These are phyloP conservation scores for Steinernema carpocapsae DNA, from an alignment of 2,888 invertebrate genomes.

Conservation along the genomic window DNA sequence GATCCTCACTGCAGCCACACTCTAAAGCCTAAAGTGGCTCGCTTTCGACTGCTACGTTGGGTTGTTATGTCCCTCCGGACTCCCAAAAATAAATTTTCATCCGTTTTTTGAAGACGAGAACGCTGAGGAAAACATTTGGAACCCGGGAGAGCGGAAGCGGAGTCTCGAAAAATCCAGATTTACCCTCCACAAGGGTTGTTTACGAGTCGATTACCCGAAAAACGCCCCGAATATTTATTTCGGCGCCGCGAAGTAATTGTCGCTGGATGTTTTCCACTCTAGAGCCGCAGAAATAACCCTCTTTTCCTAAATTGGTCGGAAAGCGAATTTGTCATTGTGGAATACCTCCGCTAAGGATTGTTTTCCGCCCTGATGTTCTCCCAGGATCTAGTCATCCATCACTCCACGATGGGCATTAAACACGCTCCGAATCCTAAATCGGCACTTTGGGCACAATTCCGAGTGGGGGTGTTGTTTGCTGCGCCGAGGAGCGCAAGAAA, in stretches of 20 bases:
- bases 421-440: too few species aligned
- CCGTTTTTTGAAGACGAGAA: background rate
- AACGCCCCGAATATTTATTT: background rate
- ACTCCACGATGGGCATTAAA: too few species aligned
- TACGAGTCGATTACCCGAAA: conserved; percentile 13
- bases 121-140: background rate
- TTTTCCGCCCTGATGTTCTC: too few species aligned
- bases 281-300: background rate
- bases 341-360: too few species aligned
- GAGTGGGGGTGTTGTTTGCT: too few species aligned
- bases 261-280: background rate
- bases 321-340: too few species aligned
- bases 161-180: background rate
- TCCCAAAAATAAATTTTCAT: conserved; percentile 3
- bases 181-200: background rate
- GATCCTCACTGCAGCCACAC: background rate
- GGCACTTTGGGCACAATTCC: too few species aligned
- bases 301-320: too few species aligned
- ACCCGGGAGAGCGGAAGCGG: background rate
- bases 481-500: too few species aligned
- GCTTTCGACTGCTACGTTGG: background rate
- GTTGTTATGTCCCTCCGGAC: background rate
- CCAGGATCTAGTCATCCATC: too few species aligned
- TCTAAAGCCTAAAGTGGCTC: too few species aligned
- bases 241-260: background rate